Evolutionary conservation across 37 sponge, comb jelly and placozoan species (phyloP), one percentile per base, ranked within the genome.

Genomic region (Crambe crambe): DNA sequence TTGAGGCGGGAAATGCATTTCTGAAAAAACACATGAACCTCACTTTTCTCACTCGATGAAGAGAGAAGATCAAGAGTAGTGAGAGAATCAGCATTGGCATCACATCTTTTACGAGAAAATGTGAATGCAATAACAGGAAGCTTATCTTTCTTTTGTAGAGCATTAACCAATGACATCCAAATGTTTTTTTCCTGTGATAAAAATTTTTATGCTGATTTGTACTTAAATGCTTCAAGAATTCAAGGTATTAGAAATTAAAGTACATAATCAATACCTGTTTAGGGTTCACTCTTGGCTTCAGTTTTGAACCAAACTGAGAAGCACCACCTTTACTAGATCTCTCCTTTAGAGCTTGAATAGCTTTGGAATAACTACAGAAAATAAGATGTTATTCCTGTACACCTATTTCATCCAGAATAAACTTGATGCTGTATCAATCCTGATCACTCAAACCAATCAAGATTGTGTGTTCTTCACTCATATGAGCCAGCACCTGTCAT

Each of bases 101-200:
- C 85, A 42, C 97, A 96, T 35, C 95, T 79, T 40, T 89, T 87
- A 3, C 91, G 85, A 12, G 95, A 94, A 56, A 99, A 85, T n/a
- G 94, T 94, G 76, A 99, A 99, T n/a, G 85, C 92, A 22, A 99
- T 93, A 54, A 91, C 87, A 3, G 99, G 99, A 1, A 99, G 80
- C 20, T 88, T 90, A 56, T 94, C 88, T 38, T 84, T 88, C 75
- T 94, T 94, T 58, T 92, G 56, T 26, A 97, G 86, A 72, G 60
- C 76, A 6, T 80, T 37, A 18, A 97, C 67, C 31, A 97, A 72
- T 21, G 97, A 92, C 57, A 86, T 44, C 90, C 90, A 97, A 51
- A 97, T 81, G 70, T 94, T 91, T 77, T 75, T 89, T 22, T 97
- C 97, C 95, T 97, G 74, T 20, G 3, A 68, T 20, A 68, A 4